Conservation (phyloP, 2,113 vertebrate genomes). For the Polyodon spathula region DNA sequence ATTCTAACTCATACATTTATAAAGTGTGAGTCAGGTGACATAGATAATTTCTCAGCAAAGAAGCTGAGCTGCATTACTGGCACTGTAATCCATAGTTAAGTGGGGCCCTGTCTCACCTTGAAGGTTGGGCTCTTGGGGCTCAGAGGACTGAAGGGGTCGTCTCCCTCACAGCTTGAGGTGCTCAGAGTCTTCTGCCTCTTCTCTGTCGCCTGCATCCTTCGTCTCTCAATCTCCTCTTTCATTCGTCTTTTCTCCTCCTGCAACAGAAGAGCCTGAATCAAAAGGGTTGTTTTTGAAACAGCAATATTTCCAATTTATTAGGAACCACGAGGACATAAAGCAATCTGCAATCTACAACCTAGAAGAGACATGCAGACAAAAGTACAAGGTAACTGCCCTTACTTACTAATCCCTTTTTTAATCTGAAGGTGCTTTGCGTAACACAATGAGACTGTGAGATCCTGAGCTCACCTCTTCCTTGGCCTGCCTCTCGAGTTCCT, state of each 20-base stretch:
- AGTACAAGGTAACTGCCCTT: too few species aligned
- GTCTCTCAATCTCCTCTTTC: slow-evolving; percentile 57
- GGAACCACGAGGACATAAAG: too few species aligned
- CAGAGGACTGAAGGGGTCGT: slow-evolving; percentile 45
- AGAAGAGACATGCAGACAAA: too few species aligned
- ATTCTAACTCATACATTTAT: too few species aligned
- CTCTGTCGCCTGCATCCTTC: slow-evolving; percentile 53
- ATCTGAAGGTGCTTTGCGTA: neutral
- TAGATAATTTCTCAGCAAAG: too few species aligned
- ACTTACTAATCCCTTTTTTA: too few species aligned
- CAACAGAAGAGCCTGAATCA: neutral
- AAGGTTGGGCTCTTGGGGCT: slow-evolving; percentile 52
- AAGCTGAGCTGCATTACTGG: too few species aligned
- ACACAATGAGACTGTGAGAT: neutral
- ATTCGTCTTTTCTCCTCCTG: slow-evolving; percentile 61
- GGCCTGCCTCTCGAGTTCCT: slow-evolving; percentile 38
- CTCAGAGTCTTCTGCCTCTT: slow-evolving; percentile 57
- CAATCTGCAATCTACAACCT: too few species aligned
- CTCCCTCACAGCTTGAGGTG: slow-evolving; percentile 38
- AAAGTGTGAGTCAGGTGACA: too few species aligned
- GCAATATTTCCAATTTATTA: too few species aligned
- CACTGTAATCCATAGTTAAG: too few species aligned
- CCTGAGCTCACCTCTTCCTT: slow-evolving; percentile 55
- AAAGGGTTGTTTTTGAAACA: neutral
- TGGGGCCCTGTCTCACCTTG: slow-evolving; percentile 53